Evolutionary conservation across 92 coral and sea anemone genomes (phyloP).

Genomic region (Epizoanthus rinbou): DNA sequence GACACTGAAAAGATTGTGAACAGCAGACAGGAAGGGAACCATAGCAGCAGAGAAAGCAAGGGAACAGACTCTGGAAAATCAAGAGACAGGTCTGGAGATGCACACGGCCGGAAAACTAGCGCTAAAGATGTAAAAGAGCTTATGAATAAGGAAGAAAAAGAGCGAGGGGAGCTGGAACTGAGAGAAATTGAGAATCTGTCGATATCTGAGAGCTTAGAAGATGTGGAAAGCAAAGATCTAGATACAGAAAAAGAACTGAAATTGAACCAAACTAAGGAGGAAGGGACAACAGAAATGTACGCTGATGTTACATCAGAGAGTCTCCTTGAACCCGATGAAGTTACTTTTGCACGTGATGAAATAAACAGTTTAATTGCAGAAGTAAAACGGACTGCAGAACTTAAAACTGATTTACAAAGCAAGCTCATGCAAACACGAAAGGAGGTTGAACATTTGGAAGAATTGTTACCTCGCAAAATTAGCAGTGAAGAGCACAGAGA

Average conservation of each 20-base stretch:
- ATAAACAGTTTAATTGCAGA: slow-evolving; percentile 78
- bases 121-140: slow-evolving; percentile 27
- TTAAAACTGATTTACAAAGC: slow-evolving; percentile 73
- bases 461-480: slow-evolving; percentile 80
- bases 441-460: slow-evolving; percentile 85
- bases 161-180: slow-evolving; percentile 30
- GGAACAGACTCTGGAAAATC: slow-evolving; percentile 26
- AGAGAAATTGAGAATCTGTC: slow-evolving; percentile 31
- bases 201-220: slow-evolving; percentile 66
- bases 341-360: slow-evolving; percentile 82
- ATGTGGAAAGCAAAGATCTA: slow-evolving; percentile 77
- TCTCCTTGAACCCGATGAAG: slow-evolving; percentile 81
- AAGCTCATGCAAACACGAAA: slow-evolving; percentile 77
- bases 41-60: slow-evolving; percentile 19
- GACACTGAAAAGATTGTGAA: slow-evolving; percentile 13
- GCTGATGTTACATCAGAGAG: slow-evolving; percentile 27
- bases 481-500: slow-evolving; percentile 90
- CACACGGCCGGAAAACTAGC: slow-evolving; percentile 30
- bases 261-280: slow-evolving; percentile 4
- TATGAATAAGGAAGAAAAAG: slow-evolving; percentile 34
- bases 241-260: slow-evolving; percentile 67
- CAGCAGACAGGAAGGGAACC: slow-evolving; percentile 9
- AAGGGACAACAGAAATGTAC: background rate
- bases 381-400: slow-evolving; percentile 71
- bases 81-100: slow-evolving; percentile 41